Evolutionary conservation across 2,888 invertebrate species (phyloP), one percentile per base, ranked within the genome.

Genomic region (Trichogramma evanescens): DNA sequence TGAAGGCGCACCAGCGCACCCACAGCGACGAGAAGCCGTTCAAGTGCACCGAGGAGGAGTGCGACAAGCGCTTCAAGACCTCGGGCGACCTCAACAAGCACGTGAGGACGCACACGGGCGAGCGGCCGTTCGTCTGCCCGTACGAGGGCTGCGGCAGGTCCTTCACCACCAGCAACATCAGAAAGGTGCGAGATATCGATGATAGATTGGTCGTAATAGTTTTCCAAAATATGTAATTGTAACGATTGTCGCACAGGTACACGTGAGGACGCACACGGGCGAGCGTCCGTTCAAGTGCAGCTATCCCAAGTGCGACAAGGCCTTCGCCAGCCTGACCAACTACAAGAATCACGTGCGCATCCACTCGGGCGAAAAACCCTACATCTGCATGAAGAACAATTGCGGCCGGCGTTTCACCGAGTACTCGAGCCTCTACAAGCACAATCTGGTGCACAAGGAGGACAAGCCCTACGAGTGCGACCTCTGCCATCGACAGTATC

Each of bases 351-450:
- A 87, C 69, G 80, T 85, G 66, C 76, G 87, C 59, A 86, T 86
- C 68, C 87, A 87, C 74, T 85, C 86, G 50, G 86, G 86, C 26
- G 86, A 86, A 71, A 86, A 86, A 70, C 87, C 87, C 0, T 87
- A 85, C 68, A 80, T 82, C 26, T 87, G 87, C 70, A 76, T 80
- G 9, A 81, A 84, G 9, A 76, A 79, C 66, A 84, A 82, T 53
- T 87, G 87, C 73, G 82, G 82, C 38, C 84, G 85, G 70, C 77
- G 85, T 52, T 87, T 87, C 69, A 87, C 87, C 1, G 87, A 87
- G 72, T 87, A 87, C 72, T 86, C 86, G 54, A 86, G 86, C 67
- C 79, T 87, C 13, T 86, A 86, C 72, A 87, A 87, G 70, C 87
- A 87, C 72, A 83, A 85, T 67, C 67, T 69, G 58, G 76, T 82